Conservation (phyloP, 2,888 invertebrate genomes). For the Saturnia japonica region DNA sequence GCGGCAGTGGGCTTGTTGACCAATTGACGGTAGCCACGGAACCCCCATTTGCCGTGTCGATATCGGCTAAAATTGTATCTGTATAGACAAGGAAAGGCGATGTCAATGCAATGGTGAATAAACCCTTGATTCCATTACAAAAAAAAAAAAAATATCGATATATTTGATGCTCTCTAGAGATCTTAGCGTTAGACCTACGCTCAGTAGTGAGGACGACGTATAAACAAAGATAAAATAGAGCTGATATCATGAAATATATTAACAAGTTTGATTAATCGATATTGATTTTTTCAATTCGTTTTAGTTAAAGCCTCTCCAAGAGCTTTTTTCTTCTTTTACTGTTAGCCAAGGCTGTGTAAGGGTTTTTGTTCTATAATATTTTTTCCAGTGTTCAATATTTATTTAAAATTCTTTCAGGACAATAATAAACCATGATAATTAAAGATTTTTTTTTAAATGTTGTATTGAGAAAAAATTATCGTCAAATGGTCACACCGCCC, state of each 20-base stretch:
- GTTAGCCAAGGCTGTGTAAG: no score
- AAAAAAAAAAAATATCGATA: neutral
- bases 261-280: neutral
- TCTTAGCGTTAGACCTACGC: neutral
- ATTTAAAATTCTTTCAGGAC: neutral
- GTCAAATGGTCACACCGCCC: constrained; percentile 61
- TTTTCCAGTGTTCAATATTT: neutral
- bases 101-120: constrained; percentile 11
- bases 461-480: constrained; percentile 31
- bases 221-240: neutral
- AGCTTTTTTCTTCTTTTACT: neutral
- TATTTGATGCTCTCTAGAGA: neutral
- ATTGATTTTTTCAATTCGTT: no score
- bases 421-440: neutral
- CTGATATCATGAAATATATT: neutral
- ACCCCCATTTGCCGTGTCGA: neutral
- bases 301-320: neutral
- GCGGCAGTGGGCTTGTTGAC: constrained; percentile 37
- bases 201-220: neutral
- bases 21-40: constrained; percentile 48
- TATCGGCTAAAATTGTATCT: neutral
- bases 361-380: neutral
- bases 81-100: neutral
- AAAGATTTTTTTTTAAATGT: neutral
- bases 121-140: constrained; percentile 2